Conservation (phyloP, 2,113 vertebrate genomes). For the Etheostoma cragini region DNA sequence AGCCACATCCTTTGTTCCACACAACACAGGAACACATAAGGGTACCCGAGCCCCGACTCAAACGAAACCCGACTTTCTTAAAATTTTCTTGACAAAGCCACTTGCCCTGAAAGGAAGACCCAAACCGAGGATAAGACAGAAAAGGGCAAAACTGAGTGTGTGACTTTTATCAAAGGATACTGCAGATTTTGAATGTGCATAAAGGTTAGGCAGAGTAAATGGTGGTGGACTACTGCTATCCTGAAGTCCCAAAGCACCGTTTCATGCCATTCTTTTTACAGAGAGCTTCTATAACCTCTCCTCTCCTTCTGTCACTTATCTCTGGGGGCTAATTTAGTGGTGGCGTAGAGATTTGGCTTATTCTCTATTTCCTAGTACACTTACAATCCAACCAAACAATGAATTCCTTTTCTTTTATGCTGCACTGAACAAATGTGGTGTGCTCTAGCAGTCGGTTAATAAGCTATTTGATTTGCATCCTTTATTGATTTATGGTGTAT, state of each 20-base stretch:
- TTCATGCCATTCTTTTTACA: background rate
- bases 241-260: conserved; percentile 12
- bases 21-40: conserved; percentile 26
- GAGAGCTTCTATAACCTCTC: background rate
- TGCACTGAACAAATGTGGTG: background rate
- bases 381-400: background rate
- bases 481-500: background rate
- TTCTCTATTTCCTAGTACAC: background rate
- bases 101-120: conserved; percentile 38
- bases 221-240: conserved; percentile 1
- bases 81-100: conserved; percentile 52
- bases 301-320: background rate
- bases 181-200: conserved; percentile 27
- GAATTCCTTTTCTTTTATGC: background rate
- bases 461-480: background rate
- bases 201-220: conserved; percentile 61
- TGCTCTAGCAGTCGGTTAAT: background rate
- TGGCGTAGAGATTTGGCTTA: background rate
- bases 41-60: conserved; percentile 2
- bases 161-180: conserved; percentile 45
- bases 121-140: conserved; percentile 32
- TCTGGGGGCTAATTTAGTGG: background rate
- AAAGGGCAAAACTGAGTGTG: conserved; percentile 43
- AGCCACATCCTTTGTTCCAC: conserved; percentile 13
- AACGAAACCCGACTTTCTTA: conserved; percentile 47